Evolutionary conservation across 2,113 vertebrate species (phyloP), one percentile per base, ranked within the genome.

Genomic region (Engraulis encrasicolus): DNA sequence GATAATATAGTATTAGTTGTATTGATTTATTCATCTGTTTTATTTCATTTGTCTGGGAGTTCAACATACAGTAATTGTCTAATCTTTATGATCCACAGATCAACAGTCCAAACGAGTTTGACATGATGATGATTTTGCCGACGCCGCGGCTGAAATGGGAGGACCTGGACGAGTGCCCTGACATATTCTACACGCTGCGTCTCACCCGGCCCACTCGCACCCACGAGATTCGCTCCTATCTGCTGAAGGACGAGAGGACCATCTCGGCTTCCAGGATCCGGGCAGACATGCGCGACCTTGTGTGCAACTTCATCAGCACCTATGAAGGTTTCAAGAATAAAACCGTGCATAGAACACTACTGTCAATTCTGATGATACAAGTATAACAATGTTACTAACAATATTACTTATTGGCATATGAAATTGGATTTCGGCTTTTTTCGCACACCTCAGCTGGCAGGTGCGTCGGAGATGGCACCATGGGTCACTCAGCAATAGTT

Each of bases 41-140:
- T n/a, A n/a, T n/a, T n/a, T n/a, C 12, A 71, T 58, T 17, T 71
- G 14, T 66, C 23, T 17, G 23, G 14, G 9, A 71, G 15, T n/a
- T n/a, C 40, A 80, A 14, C 45, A 50, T 34, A 23, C n/a, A 80
- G 49, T 6, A n/a, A 2, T 48, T 7, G 38, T 50, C 2, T 18
- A 20, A 36, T 49, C n/a, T n/a, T n/a, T n/a, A 66, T 40, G 48
- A 15, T 36, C 37, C 15, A 80, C 89, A 95, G 94, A 90, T 93
- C 79, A 45, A 87, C 83, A 86, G 31, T 78, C 87, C 93, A 0
- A 88, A 93, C 54, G 92, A 93, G 85, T 94, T 95, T 78, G 92
- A 95, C 82, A 90, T 95, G 83, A 91, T 94, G 90, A 84, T 94
- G 86, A 91, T 86, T 74, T 77, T 95, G 34, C 89, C 82, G 31